Base-by-base conservation (phyloP, 2,113 vertebrate genomes). In the Eurypyga helias region DNA sequence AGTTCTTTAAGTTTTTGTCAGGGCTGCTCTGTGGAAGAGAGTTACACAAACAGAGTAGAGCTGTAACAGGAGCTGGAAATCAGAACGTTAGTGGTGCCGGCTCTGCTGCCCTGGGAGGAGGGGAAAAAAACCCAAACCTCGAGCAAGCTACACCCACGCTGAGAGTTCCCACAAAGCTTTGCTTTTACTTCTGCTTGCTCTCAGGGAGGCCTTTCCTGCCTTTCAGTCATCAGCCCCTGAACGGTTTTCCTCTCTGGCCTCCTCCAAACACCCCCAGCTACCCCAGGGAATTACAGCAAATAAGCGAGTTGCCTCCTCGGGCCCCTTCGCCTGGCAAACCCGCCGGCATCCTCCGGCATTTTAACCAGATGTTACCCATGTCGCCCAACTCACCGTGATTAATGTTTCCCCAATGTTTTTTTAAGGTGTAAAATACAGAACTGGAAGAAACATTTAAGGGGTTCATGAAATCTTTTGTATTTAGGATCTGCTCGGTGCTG, bases 121-220 rank as follows among this genome's bases (percentile, higher is more conserved):
- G 72, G 75, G 61, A 25, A 28, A 57, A 57, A 93, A 34, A 31
- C 7, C 21, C 51, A 28, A 77, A 67, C 60, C 65, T 83, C 51
- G 48, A 21, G 36, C 65, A 57, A 83, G 86, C 49, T 34, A 48
- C 90, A 76, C 86, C 86, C 88, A 49, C 9, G 3, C 72, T 41
- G 76, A 62, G 73, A 34, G 46, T 13, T 93, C 92, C 86, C 69
- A 31, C 72, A 31, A 64, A 52, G 69, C 89, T 82, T 31, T 84
- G 86, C 80, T 77, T 92, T 87, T 84, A 52, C 69, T 78, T 58
- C 95, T 95, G 79, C 80, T 66, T 52, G 64, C 65, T 72, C 77
- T 61, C 45, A 11, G 61, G 36, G 31, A 93, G 72, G 36, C 51
- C 87, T 61, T 94, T 86, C 77, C 89, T 92, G 90, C 94, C 79